Base-by-base conservation (phyloP, 2,888 invertebrate genomes). In the Steinernema carpocapsae region DNA sequence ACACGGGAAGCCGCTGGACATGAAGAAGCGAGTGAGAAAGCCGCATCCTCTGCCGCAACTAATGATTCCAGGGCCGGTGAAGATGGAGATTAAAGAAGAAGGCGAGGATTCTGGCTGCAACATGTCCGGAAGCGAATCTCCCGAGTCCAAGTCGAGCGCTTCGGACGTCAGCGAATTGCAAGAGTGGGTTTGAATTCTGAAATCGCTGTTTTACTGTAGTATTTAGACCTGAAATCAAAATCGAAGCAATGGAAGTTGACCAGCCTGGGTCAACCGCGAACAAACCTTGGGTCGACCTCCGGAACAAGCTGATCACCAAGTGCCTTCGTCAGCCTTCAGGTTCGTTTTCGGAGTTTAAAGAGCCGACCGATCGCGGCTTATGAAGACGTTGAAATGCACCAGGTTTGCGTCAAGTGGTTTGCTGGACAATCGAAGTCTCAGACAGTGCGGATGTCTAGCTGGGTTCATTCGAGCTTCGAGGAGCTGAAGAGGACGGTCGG, bases 91-190 rank as follows among this genome's bases (percentile, higher is more conserved):
- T 7, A 56, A 56, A 22, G 56, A 56, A 26, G 56, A 56, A 26
- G 22, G 24, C 6, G 12, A 26, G 10, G 56, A 56, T 24, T 56
- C 56, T 10, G 56, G 56, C 6, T 56, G 56, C 17, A 26, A 56
- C 26, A 56, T 56, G 56, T 56, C 56, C 3, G 56, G 56, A 7
- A 26, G 56, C 3, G 56, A 56, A 26, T 56, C 56, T 3, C 56
- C 56, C 2, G 22, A 22, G 6, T 22, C 48, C 4, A n/a, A n/a
- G n/a, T n/a, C n/a, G n/a, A n/a, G n/a, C n/a, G n/a, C n/a, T n/a
- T n/a, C n/a, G n/a, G n/a, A n/a, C n/a, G n/a, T n/a, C n/a, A n/a
- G n/a, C n/a, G n/a, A n/a, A n/a, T n/a, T n/a, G n/a, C n/a, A n/a
- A n/a, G n/a, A n/a, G n/a, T n/a, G n/a, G n/a, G 14, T 14, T 43